phyloP scores from a whole-genome alignment of 92 coral and sea anemone genomes.

The Bergia sp. region DNA sequence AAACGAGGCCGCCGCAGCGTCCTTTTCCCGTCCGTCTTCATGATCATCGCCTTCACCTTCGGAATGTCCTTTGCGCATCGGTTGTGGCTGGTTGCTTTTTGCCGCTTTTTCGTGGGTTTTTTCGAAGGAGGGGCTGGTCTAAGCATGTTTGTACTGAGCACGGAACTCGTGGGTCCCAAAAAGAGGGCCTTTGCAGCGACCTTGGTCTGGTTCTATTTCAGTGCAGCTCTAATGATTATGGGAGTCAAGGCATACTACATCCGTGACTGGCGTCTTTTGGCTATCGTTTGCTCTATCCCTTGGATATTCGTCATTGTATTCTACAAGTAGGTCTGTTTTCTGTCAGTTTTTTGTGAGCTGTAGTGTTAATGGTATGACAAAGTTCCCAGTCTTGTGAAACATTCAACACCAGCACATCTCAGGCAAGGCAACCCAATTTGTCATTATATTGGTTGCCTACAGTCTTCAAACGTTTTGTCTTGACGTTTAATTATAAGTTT shows the following conservation, averaged over 20 bases:
- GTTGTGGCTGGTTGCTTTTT: conserved; percentile 58
- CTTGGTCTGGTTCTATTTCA: conserved; percentile 76
- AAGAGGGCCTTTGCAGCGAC: conserved; percentile 72
- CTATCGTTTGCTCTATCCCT: conserved; percentile 71
- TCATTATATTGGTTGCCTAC: no score
- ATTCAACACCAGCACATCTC: no score
- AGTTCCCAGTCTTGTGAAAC: no score
- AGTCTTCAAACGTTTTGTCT: no score
- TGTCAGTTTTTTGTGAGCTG: not conserved
- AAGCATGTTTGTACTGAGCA: conserved; percentile 67
- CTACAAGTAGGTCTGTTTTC: conserved; percentile 61
- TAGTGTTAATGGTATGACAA: not conserved
- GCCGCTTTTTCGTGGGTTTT: conserved; percentile 71
- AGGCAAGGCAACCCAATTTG: no score
- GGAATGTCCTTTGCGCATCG: conserved; percentile 57
- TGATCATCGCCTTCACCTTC: conserved; percentile 58
- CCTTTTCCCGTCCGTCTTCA: conserved; percentile 55
- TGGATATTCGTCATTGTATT: conserved; percentile 69
- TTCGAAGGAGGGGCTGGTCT: conserved; percentile 67
- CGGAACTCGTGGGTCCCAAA: conserved; percentile 79
- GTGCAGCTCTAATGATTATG: conserved; percentile 59
- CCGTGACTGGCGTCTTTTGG: conserved; percentile 72
- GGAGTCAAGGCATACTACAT: conserved; percentile 72
- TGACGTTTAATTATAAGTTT: no score
- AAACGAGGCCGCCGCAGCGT: conserved; percentile 77